Evolutionary conservation across 1,140 invertebrate species (phyloP), one percentile per base, ranked within the genome.

Genomic region (Neomicropteryx cornuta): DNA sequence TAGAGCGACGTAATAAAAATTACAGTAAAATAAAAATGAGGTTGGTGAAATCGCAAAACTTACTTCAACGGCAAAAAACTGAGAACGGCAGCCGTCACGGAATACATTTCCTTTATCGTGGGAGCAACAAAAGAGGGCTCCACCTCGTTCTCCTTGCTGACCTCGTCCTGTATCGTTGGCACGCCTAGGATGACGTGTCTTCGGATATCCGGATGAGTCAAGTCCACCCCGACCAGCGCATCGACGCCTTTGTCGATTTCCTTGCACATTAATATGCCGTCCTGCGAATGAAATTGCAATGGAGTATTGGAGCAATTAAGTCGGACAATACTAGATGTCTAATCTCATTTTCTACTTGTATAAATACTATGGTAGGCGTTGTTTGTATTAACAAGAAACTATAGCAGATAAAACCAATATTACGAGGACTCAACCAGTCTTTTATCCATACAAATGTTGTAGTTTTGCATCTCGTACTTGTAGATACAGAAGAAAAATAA

Each of bases 191-290:
- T 43, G 31, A 21, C 31, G 46, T 56, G 56, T 21, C 43, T 33
- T 28, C 52, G 49, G 40, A 60, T 46, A 2, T 33, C 62, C 5
- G 71, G 66, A 60, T 81, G 76, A 8, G 62, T 57, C 30, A 58
- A 53, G 52, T 75, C 70, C 6, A 83, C 66, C 2, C 55, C 55
- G 17, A 66, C 66, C 22, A 88, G 76, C 39, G 77, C 80, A 55
- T 81, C 78, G 21, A 84, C 81, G 23, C 82, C 83, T 53, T 80
- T 81, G 38, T 74, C 76, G 20, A 81, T 58, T 60, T 83, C 79
- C 42, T 77, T 75, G 16, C 84, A 71, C 29, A 70, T 67, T 29
- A 87, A 64, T 28, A 83, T 58, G 4, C 75, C 76, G 48, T 77
- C 66, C 59, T 70, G 48, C 38, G 60, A 51, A 21, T 21, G 13